Evolutionary conservation across 1,140 invertebrate species (phyloP), one percentile per base, ranked within the genome.

Genomic region (Oryctes rhinoceros): DNA sequence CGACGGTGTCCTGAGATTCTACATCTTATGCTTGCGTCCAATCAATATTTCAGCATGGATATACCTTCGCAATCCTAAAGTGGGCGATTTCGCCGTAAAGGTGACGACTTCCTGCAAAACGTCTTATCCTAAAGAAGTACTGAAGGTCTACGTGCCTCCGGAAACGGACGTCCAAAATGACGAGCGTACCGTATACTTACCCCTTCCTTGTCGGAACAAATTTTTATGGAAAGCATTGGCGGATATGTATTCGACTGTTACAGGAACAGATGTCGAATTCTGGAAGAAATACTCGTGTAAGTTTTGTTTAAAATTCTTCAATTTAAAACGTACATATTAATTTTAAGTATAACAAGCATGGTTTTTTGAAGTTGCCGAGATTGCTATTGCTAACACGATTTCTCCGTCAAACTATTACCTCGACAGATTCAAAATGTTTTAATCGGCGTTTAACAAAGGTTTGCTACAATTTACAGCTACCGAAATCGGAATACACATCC

Each of bases 61-160:
- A 39, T 83, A 83, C 37, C 84, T 84, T 76, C 71, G 77, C 13
- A 84, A 84, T 78, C 48, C 74, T 44, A 79, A 82, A 37, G 67
- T 85, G 11, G 86, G 86, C 3, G 85, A 85, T 81, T 86, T 85
- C 65, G 81, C 83, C n/a, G 75, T 86, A 0, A 79, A 81, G 24
- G 18, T 86, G 5, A 48, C 78, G 1, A 82, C 82, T 3, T 78
- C 20, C 3, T 47, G 67, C 7, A 79, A 78, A 76, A 15, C 53
- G 10, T 4, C 47, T 39, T 3, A 30, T 47, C 18, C 76, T 7
- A 59, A 81, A 74, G 47, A 67, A 78, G 48, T 80, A 13, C 80
- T 78, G 18, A 20, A 11, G 13, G 49, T 84, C 0, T 13, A 20
- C 2, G 9, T 85, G 13, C 85, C 24, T 30, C 24, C 82, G 13